Evolutionary conservation across 2,888 invertebrate species (phyloP).

Genomic region (Cataglyphis albicans): DNA sequence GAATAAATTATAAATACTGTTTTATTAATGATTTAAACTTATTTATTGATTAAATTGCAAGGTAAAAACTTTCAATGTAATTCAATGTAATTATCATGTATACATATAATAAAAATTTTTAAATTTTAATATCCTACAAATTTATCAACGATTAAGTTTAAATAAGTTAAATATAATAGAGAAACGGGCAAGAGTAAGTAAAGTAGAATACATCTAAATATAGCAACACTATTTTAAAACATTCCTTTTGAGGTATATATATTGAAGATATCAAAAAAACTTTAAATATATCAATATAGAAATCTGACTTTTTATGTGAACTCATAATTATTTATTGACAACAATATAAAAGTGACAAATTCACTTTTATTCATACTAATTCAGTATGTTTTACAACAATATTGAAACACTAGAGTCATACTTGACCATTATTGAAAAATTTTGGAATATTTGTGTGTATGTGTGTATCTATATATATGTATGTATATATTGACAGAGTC

Average conservation of each 20-base stretch:
- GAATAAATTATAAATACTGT: not conserved
- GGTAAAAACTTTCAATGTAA: not conserved
- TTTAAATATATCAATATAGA: not conserved
- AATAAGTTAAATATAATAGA: not conserved
- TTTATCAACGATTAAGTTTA: not conserved
- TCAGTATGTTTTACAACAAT: not conserved
- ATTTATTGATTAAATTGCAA: not conserved
- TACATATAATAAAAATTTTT: not conserved
- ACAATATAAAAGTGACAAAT: conserved; percentile 4
- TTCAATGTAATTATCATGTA: not conserved
- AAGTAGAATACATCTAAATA: not conserved
- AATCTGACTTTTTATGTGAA: not conserved
- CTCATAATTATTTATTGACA: conserved; percentile 1
- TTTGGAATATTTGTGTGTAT: not conserved
- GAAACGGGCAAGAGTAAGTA: not conserved
- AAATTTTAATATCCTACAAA: not conserved
- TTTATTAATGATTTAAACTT: not conserved
- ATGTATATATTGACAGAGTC: not conserved
- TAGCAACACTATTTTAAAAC: not conserved
- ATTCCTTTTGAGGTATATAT: not conserved
- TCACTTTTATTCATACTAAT: not conserved
- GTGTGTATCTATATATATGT: too few relatives aligned
- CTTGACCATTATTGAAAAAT: not conserved
- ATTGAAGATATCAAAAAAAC: not conserved
- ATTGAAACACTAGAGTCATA: not conserved